These are phyloP conservation scores for Hippocampus abdominalis DNA, from an alignment of 2,113 vertebrate species.

Conservation along the genomic window DNA sequence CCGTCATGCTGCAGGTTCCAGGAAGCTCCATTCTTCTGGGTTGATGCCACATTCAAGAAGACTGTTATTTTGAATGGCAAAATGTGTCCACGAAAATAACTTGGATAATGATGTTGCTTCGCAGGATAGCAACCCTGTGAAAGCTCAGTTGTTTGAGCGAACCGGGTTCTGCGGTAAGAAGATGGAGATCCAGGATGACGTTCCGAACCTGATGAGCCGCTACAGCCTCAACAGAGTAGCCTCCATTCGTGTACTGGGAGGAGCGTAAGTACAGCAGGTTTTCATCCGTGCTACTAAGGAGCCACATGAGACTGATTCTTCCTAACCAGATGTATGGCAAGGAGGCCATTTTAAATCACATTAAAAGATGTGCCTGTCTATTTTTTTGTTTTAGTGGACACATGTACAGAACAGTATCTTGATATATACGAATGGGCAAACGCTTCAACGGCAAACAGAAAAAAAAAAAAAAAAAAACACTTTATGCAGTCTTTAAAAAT, in stretches of 20 bases:
- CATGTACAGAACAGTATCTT: no score
- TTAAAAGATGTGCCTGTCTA: no score
- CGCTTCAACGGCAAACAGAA: no score
- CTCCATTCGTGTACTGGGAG: conserved; percentile 69
- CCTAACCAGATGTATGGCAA: no score
- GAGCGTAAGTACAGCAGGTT: conserved; percentile 48
- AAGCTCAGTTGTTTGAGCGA: conserved; percentile 64
- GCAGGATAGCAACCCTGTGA: conserved; percentile 58
- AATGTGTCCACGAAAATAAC: background rate
- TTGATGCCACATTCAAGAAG: background rate
- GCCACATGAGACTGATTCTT: no score
- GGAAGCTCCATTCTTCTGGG: background rate
- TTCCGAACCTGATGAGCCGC: conserved; percentile 70
- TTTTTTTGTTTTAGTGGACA: no score
- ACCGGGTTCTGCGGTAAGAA: conserved; percentile 72
- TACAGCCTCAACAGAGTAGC: conserved; percentile 66
- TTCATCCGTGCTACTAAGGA: no score
- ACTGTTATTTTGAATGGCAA: background rate
- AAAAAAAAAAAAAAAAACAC: no score
- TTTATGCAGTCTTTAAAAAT: no score
- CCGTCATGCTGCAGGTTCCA: background rate
- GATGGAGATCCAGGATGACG: conserved; percentile 73
- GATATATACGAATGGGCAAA: no score
- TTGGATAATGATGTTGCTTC: background rate
- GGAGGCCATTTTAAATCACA: no score